Conservation (phyloP, 2,113 vertebrate genomes). For the Myotis davidii region DNA sequence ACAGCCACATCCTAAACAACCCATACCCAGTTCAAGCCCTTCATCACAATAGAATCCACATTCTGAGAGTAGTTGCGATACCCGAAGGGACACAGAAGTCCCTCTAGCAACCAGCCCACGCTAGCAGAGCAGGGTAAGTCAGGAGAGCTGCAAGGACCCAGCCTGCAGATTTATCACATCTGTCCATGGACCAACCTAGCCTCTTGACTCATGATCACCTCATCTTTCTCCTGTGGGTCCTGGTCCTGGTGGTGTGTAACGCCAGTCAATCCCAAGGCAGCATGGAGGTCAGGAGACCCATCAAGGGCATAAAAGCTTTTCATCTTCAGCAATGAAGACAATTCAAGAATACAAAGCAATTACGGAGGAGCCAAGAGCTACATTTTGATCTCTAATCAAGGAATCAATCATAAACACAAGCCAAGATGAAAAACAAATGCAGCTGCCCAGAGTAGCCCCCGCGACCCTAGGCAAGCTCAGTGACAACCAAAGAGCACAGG, state of each 20-base stretch:
- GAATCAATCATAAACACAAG: not conserved
- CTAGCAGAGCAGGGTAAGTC: fast-evolving
- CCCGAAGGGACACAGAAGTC: not conserved
- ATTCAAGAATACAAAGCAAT: not conserved
- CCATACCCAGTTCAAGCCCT: not conserved
- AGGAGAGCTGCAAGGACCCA: not conserved
- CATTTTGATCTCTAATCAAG: not conserved
- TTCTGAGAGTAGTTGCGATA: not conserved
- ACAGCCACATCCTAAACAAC: not conserved
- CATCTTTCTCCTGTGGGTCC: not conserved
- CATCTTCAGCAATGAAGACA: not conserved
- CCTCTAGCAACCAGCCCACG: not conserved
- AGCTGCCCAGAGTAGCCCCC: not conserved
- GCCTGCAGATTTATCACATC: not conserved
- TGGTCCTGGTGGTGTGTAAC: not conserved
- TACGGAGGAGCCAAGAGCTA: not conserved
- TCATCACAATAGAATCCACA: not conserved
- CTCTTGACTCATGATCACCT: not conserved
- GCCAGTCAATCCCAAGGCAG: not conserved
- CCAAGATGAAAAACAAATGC: not conserved
- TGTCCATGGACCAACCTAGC: not conserved
- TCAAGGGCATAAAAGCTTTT: not conserved
- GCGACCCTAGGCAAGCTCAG: not conserved
- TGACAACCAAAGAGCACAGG: not conserved
- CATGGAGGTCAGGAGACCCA: not conserved